These are phyloP conservation scores for Seladonia tumulorum DNA, from an alignment of 2,888 invertebrate genomes.

Conservation along the genomic window DNA sequence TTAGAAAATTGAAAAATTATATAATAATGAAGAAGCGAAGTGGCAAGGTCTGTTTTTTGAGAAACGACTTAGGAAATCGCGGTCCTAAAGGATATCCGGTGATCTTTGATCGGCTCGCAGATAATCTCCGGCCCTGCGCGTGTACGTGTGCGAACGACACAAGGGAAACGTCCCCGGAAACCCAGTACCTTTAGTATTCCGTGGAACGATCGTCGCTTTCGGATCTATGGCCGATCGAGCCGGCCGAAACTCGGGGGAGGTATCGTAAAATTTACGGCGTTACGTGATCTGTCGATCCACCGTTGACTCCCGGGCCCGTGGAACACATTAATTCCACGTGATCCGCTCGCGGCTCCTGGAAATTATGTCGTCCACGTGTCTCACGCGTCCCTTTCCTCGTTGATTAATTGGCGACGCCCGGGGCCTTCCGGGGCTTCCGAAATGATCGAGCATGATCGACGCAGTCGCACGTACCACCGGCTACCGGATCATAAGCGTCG, in stretches of 20 bases:
- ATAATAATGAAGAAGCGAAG: not conserved
- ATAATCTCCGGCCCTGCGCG: constrained; percentile 45
- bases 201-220: constrained; percentile 69
- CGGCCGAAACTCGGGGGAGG: constrained; percentile 50
- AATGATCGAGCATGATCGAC: constrained; percentile 2
- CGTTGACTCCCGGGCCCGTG: not conserved
- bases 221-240: constrained; percentile 57
- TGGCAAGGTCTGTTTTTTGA: constrained; percentile 3
- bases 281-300: constrained; percentile 64
- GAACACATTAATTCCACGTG: constrained; percentile 42
- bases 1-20: constrained; percentile 24
- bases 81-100: constrained; percentile 64
- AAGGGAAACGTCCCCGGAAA: constrained; percentile 68
- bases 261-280: constrained; percentile 66
- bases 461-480: not conserved
- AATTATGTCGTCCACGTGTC: constrained; percentile 54
- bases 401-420: constrained; percentile 25
- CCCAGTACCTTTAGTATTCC: constrained; percentile 74
- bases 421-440: not conserved
- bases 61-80: constrained; percentile 55
- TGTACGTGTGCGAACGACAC: constrained; percentile 16
- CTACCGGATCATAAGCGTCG: not conserved
- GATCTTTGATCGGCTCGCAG: constrained; percentile 63
- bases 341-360: constrained; percentile 27
- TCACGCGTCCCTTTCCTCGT: constrained; percentile 32